Percentiles rank a stretch among this genome's conserved stretches.
Evolutionary conservation across 2,888 invertebrate genomes (phyloP).

Genomic region (Campoplex nolae): DNA sequence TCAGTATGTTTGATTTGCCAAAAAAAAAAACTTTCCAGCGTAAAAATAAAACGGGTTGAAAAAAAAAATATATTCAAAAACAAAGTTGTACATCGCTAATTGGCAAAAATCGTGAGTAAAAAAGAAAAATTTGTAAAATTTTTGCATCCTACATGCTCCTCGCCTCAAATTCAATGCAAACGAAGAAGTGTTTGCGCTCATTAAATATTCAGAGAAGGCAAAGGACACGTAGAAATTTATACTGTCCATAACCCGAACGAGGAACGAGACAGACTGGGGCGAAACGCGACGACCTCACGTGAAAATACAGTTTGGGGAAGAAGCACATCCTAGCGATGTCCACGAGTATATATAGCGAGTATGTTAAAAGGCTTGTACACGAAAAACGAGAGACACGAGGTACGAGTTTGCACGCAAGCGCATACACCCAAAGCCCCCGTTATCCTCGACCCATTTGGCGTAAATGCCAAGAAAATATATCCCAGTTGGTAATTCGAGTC

Average conservation of each 20-base stretch:
- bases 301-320: constrained; percentile 37
- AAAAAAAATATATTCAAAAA: neutral
- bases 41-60: neutral
- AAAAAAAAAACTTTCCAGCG: neutral
- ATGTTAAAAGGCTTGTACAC: constrained; percentile 15
- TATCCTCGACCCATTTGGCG: constrained; percentile 71
- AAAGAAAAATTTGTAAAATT: constrained; percentile 11
- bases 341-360: neutral
- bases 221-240: constrained; percentile 27
- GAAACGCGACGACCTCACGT: constrained; percentile 32
- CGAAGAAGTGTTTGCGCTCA: constrained; percentile 9
- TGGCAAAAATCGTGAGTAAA: neutral
- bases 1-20: neutral
- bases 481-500: constrained; percentile 68
- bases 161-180: constrained; percentile 25
- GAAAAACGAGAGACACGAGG: constrained; percentile 34
- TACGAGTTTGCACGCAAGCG: constrained; percentile 61
- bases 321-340: constrained; percentile 17
- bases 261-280: neutral
- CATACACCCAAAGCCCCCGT: constrained; percentile 50
- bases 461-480: constrained; percentile 70
- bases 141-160: neutral
- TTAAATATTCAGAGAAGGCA: constrained; percentile 23
- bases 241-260: neutral
- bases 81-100: neutral